Percentiles rank a stretch among this genome's conserved stretches.
These are phyloP conservation scores for Limnothrissa miodon DNA, from an alignment of 2,113 vertebrate species.

Conservation along the genomic window DNA sequence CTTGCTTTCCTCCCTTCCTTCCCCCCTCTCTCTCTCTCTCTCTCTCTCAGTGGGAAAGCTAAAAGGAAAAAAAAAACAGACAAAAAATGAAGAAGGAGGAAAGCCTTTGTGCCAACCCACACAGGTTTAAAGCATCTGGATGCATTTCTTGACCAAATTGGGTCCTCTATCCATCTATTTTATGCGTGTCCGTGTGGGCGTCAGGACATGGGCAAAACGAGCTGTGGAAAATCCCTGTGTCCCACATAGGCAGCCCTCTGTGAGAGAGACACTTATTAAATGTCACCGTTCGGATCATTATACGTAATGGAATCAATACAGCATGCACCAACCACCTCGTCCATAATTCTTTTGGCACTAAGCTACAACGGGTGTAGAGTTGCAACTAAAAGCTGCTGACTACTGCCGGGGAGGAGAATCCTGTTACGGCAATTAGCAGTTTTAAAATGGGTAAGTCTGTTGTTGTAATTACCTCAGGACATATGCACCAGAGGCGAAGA, in stretches of 20 bases:
- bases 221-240: constrained; percentile 23
- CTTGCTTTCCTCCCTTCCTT: constrained; percentile 66
- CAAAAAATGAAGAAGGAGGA: constrained; percentile 61
- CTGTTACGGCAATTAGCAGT: not conserved
- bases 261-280: constrained; percentile 3
- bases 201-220: constrained; percentile 36
- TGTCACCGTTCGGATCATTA: constrained; percentile 15
- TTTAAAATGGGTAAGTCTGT: not conserved
- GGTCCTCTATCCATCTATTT: constrained; percentile 40
- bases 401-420: not conserved
- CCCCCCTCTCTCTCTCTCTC: constrained; percentile 16
- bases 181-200: constrained; percentile 42
- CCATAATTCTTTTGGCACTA: not conserved
- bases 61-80: not conserved
- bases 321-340: not conserved
- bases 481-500: no score
- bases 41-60: not conserved
- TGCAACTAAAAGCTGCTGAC: not conserved
- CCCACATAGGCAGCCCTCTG: constrained; percentile 11
- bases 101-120: constrained; percentile 70
- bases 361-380: not conserved
- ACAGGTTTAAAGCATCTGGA: constrained; percentile 68
- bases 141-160: constrained; percentile 46
- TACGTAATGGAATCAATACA: constrained; percentile 14
- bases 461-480: constrained; percentile 1